Evolutionary conservation across 2,797 vertebrate species (phyloP), one percentile per base, ranked within the genome.

Genomic region (Oryzias dopingdopingensis): DNA sequence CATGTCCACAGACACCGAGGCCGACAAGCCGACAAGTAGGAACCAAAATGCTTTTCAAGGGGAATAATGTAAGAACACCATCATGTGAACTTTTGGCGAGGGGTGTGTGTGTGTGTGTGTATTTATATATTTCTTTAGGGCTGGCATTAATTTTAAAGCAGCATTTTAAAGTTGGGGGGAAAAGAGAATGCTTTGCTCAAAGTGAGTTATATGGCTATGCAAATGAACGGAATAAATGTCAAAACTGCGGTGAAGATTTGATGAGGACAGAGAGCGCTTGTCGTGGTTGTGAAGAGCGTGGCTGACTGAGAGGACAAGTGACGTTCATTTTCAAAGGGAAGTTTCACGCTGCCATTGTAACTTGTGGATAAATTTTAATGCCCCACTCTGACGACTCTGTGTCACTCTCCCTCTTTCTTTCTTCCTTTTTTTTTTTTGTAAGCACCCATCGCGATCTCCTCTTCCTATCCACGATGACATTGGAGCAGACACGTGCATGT

Each of bases 281-380:
- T 90, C 87, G 86, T 67, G 74, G 70, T 80, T 85, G 80, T 52
- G 65, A 87, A 75, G 76, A 79, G 69, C 71, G 76, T 42, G 77
- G 66, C 81, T 71, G 81, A 85, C 72, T 73, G 74, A 60, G 81
- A 84, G 88, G 89, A 91, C 90, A 87, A 85, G 80, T 79, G 90
- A 83, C 79, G 84, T 83, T 84, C 86, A 80, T 90, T 91, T 93
- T 92, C 92, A 94, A 92, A 92, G 87, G 76, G 87, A 90, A 90
- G 74, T 93, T 94, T 94, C 89, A 91, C 89, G 86, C 90, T 82
- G 85, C 90, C 90, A 89, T 90, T 91, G 93, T 86, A 94, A 95
- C 93, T 93, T 82, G 84, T 72, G 86, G 91, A 95, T 96, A 89
- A 92, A 96, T 95, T 96, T 96, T 96, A 97, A 96, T 96, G 96